phyloP scores from a whole-genome alignment of 2,888 invertebrate species.

The Caenorhabditis auriculariae region DNA sequence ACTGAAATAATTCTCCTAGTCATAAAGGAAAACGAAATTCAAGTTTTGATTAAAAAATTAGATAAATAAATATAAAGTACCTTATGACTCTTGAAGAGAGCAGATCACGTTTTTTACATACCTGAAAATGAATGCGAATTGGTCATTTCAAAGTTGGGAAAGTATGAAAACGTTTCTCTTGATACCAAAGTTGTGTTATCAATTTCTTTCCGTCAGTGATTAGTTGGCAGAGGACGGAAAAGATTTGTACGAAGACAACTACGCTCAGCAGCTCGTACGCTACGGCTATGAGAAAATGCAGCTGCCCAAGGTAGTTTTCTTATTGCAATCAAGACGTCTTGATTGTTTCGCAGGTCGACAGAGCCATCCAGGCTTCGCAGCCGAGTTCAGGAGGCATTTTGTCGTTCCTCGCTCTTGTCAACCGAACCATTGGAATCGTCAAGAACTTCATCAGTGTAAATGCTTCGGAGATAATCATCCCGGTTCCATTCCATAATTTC shows the following conservation, averaged over 20 bases:
- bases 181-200: too few species aligned
- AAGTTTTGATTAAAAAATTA: too few species aligned
- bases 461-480: neutral
- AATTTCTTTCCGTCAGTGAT: neutral
- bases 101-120: too few species aligned
- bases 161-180: slow-evolving; percentile 1
- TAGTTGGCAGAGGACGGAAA: slow-evolving; percentile 20
- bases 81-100: too few species aligned
- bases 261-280: slow-evolving; percentile 36
- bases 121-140: too few species aligned
- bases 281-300: slow-evolving; percentile 51
- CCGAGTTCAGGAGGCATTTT: slow-evolving; percentile 28
- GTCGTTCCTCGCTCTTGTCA: slow-evolving; percentile 37
- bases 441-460: slow-evolving; percentile 34
- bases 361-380: slow-evolving; percentile 42
- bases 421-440: slow-evolving; percentile 35
- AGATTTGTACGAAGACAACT: slow-evolving; percentile 33
- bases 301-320: slow-evolving; percentile 25
- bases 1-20: too few species aligned
- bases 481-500: neutral
- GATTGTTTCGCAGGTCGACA: slow-evolving; percentile 23
- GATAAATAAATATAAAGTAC: too few species aligned
- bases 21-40: too few species aligned
- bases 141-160: neutral
- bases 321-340: neutral